Evolutionary conservation across 2,113 vertebrate species (phyloP).

Genomic region (Heptranchias perlo): DNA sequence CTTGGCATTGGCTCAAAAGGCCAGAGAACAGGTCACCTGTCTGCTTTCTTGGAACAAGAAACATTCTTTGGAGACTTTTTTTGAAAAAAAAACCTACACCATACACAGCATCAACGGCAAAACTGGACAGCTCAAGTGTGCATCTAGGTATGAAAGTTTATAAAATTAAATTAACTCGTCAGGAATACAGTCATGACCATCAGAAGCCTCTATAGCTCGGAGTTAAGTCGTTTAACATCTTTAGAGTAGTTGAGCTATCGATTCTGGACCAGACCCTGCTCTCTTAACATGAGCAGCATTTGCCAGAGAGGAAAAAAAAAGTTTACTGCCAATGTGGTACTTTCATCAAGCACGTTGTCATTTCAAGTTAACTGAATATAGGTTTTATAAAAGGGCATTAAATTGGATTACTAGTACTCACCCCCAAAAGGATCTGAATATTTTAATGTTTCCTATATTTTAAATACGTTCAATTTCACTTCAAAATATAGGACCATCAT

Average conservation of each 20-base stretch:
- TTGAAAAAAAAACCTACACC: not conserved
- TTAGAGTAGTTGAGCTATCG: not conserved
- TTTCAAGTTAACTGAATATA: not conserved
- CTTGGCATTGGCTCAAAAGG: not conserved
- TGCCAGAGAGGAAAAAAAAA: not conserved
- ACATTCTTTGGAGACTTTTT: not conserved
- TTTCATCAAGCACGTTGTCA: not conserved
- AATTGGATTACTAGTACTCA: not conserved
- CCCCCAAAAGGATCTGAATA: not conserved
- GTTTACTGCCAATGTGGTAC: not conserved
- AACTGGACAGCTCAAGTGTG: not conserved
- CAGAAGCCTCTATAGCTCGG: too few relatives aligned
- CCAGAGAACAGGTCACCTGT: not conserved
- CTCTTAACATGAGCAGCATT: not conserved
- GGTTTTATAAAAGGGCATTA: not conserved
- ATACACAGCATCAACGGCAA: not conserved
- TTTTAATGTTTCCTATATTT: not conserved
- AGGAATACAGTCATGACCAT: not conserved
- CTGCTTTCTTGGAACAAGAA: not conserved
- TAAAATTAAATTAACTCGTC: not conserved
- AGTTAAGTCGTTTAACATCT: not conserved
- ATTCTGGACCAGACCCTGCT: not conserved
- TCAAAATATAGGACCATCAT: not conserved
- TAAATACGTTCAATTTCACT: not conserved
- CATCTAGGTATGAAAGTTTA: not conserved